Evolutionary conservation across 2,888 invertebrate species (phyloP), one percentile per base, ranked within the genome.

Genomic region (Mechanitis messenoides): DNA sequence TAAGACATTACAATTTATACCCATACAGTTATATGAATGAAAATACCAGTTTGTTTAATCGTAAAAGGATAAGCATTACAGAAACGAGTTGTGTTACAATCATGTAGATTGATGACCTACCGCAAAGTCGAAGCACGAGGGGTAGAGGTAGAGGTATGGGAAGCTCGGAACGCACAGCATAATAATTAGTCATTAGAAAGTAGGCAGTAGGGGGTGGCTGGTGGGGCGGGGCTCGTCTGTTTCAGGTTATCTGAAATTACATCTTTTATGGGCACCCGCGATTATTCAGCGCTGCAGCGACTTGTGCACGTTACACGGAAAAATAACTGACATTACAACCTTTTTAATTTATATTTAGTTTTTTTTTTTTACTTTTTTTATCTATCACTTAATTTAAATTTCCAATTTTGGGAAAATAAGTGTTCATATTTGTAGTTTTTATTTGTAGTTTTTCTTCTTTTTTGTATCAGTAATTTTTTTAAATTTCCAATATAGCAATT

Each of bases 171-270:
- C 87, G 88, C 87, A 89, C 87, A 87, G 89, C 89, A 90, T 90
- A 90, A 90, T 90, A 90, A 89, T 90, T 90, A 90, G 90, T 90
- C 90, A 90, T 90, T 90, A 90, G 90, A 88, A 89, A 88, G 89
- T 88, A 87, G 89, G 87, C 80, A 87, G 85, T 76, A 69, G 68
- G 63, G 61, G 65, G 68, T 64, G 67, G 58, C 60, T 68, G 77
- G 77, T 72, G 79, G 78, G 87, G 87, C 84, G 85, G 85, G 72
- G 87, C 86, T 86, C 88, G 89, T 88, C 89, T 88, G 87, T 90
- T 90, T 89, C 88, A 88, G 89, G 87, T 89, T 89, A 90, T 90
- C 90, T 90, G 88, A 90, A 90, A 90, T 90, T 90, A 90, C 90
- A 90, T 90, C 90, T 90, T 89, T 90, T 90, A 90, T 89, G 90